These are phyloP conservation scores for Columba janthina DNA, from an alignment of 2,113 vertebrate genomes.

Conservation along the genomic window DNA sequence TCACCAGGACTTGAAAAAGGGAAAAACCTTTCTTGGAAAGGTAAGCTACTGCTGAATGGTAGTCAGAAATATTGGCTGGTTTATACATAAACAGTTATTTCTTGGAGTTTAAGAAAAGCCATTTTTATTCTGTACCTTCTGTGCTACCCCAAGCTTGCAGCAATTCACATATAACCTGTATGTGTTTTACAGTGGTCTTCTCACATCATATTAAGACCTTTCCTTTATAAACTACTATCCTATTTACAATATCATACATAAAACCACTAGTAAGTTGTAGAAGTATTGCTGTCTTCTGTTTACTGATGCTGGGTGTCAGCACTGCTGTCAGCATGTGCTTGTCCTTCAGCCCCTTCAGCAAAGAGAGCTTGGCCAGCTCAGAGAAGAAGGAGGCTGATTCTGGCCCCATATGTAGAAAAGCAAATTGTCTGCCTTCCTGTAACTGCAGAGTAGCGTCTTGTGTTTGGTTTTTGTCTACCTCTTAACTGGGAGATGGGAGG, in stretches of 20 bases:
- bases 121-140: background rate
- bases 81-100: background rate
- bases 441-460: background rate
- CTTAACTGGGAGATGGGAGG: background rate
- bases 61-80: background rate
- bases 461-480: background rate
- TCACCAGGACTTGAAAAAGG: background rate
- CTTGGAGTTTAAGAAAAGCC: background rate
- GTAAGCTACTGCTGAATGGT: background rate
- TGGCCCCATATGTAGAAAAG: background rate
- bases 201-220: background rate
- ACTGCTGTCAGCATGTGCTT: rapidly evolving
- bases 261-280: background rate
- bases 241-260: background rate
- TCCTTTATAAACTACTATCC: background rate
- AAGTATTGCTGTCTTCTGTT: background rate
- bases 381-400: background rate
- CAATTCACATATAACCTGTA: rapidly evolving
- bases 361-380: too few species aligned
- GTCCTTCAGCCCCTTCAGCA: background rate
- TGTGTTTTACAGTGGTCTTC: background rate
- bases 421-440: too few species aligned
- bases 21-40: background rate
- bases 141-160: background rate
- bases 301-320: rapidly evolving